Evolutionary conservation across 1,140 invertebrate genomes (phyloP), one percentile per base, ranked within the genome.

Genomic region (Drosophila equinoxialis): DNA sequence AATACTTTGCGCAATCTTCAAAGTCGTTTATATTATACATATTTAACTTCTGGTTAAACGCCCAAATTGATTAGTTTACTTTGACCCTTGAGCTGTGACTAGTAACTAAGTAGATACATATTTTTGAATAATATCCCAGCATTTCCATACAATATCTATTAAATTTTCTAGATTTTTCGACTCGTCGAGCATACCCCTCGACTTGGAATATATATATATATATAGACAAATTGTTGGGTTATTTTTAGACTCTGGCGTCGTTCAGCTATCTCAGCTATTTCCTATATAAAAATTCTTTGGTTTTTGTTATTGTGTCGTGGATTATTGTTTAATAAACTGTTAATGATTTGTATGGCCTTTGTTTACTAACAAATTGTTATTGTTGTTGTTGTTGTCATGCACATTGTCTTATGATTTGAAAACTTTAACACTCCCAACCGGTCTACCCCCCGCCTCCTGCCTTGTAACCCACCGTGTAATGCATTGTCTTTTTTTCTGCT

Each of bases 251-350:
- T 65, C 20, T 87, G 75, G 71, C 75, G 82, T 87, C 83, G 82
- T 51, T 65, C 72, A 73, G 51, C 59, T 80, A 81, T 86, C 74
- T 65, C 41, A 35, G 14, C 30, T 42, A 68, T 76, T 86, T 79
- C 41, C 65, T 70, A 54, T 71, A 72, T 63, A 86, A 70, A 70
- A 71, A 68, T 68, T 75, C 58, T 70, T 17, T 63, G 57, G 5
- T 58, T 45, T 68, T 64, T 77, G 64, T 35, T 26, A 20, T 26
- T 64, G 37, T 39, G 10, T 11, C 4, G 37, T 39, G 66, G 65
- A 77, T 70, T 79, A 79, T 82, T 83, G 83, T 87, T 87, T 86
- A 87, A 86, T 87, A 86, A 59, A 82, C 75, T 82, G 71, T 77
- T 86, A 77, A 83, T 74, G 73, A 87, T 75, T 75, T 78, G 60